Base-by-base conservation (phyloP, 2,113 vertebrate genomes). In the Tychaedon coryphoeus region DNA sequence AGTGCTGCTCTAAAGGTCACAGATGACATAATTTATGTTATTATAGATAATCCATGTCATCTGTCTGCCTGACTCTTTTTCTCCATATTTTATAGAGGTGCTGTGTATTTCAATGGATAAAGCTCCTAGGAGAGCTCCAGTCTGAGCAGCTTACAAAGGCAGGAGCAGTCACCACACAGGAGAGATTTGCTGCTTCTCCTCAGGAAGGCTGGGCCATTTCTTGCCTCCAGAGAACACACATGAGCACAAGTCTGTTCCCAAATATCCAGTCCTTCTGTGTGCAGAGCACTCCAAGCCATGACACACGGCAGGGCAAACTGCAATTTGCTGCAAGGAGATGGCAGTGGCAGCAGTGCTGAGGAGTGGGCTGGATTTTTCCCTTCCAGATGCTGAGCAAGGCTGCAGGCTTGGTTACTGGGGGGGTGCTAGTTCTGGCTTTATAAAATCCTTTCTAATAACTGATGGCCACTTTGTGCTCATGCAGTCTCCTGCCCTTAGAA, bases 1-100 rank as follows among this genome's bases (percentile, higher is more conserved):
- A 13, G 66, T 86, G 64, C 85, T 94, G 51, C 88, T 93, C 38
- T 43, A 95, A 97, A 96, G 95, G 87, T 93, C 90, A 94, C 43
- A 88, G 78, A 80, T 67, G 54, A 88, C 92, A 88, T 77, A 82
- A 94, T 92, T 90, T 91, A 90, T 86, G 56, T 88, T 86, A 90
- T 85, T 96, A 88, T 40, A 88, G 92, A 92, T 92, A 91, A 92
- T 86, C 90, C 62, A 36, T 80, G 74, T 76, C 50, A 13, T 81
- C 91, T 88, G 38, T 78, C 83, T 89, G 66, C 64, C 77, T 33
- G 51, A 28, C 33, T 38, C 42, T 51, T 70, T 66, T 17, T 36
- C 56, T 69, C 38, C 42, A 19, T 86, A 40, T 90, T 91, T 90
- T 79, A 87, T 7, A 58, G 50, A 76, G 62, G 51, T 65, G 64